Evolutionary conservation across 2,888 invertebrate species (phyloP).

Genomic region (Synergus laeviventris): DNA sequence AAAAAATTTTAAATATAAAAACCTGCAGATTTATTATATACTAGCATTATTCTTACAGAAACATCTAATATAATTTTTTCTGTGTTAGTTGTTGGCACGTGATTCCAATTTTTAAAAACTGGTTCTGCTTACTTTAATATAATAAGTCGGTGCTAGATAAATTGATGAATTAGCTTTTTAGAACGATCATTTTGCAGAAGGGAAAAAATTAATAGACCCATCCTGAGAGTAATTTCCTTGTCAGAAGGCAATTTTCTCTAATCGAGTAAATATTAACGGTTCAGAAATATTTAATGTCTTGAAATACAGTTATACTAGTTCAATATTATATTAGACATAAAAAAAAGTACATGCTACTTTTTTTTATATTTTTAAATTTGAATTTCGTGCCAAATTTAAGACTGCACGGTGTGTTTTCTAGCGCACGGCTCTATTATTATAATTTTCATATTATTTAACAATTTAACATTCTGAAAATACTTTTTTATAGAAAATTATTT

Average conservation of each 20-base stretch:
- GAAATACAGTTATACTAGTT: neutral
- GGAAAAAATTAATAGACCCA: constrained; percentile 20
- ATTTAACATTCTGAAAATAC: neutral
- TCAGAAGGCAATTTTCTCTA: constrained; percentile 30
- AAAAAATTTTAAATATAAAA: no score
- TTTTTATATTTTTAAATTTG: neutral
- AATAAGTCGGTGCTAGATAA: neutral
- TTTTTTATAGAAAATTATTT: constrained; percentile 1
- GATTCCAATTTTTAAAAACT: constrained; percentile 38
- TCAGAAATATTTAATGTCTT: constrained; percentile 7
- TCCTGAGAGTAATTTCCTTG: constrained; percentile 21
- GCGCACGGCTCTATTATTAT: constrained; percentile 27
- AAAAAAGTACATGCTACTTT: neutral
- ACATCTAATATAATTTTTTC: constrained; percentile 12
- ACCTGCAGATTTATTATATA: neutral
- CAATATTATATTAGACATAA: neutral
- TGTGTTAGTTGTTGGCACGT: constrained; percentile 10
- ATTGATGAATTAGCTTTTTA: constrained; percentile 34
- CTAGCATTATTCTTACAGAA: neutral
- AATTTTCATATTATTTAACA: neutral
- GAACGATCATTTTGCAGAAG: constrained; percentile 16
- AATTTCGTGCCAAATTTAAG: constrained; percentile 5
- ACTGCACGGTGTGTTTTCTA: constrained; percentile 47
- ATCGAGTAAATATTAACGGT: constrained; percentile 26
- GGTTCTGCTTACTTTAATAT: constrained; percentile 27